Evolutionary conservation across 2,888 invertebrate species (phyloP).

Genomic region (Axea sp.): DNA sequence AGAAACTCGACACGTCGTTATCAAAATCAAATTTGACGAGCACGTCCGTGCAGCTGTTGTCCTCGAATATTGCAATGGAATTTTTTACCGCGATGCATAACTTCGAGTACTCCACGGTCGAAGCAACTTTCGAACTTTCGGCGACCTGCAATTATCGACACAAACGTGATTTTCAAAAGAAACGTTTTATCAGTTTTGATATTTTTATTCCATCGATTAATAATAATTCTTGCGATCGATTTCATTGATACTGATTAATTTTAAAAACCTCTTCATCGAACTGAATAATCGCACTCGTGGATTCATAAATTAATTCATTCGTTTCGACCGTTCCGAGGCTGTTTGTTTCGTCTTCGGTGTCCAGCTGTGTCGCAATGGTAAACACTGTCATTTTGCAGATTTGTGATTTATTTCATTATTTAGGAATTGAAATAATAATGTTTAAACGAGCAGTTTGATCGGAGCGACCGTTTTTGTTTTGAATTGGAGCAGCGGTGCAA

Average conservation of each 20-base stretch:
- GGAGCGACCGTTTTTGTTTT: too few species aligned
- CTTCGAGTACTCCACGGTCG: conserved; percentile 68
- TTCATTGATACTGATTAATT: conserved; percentile 4
- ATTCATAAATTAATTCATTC: conserved; percentile 80
- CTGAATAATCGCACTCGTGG: conserved; percentile 79
- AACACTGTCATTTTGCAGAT: conserved; percentile 72
- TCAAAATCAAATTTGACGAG: conserved; percentile 71
- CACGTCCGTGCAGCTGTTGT: conserved; percentile 71
- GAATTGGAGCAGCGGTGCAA: too few species aligned
- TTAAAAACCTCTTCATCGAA: conserved; percentile 65
- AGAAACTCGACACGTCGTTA: conserved; percentile 68
- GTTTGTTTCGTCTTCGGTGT: conserved; percentile 80
- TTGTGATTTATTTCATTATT: too few species aligned
- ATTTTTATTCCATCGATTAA: too few species aligned
- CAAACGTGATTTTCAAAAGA: too few species aligned
- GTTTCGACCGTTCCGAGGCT: conserved; percentile 81
- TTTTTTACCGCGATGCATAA: conserved; percentile 73
- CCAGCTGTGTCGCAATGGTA: conserved; percentile 78
- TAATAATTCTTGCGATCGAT: too few species aligned
- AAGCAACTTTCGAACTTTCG: conserved; percentile 58
- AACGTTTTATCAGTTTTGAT: too few species aligned
- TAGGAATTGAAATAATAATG: too few species aligned
- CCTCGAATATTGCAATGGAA: conserved; percentile 74
- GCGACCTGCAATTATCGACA: conserved; percentile 60
- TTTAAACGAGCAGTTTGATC: too few species aligned